Percentiles rank a stretch among this genome's conserved stretches.
These are phyloP conservation scores for Syritta pipiens DNA, from an alignment of 2,888 invertebrate species.

Conservation along the genomic window DNA sequence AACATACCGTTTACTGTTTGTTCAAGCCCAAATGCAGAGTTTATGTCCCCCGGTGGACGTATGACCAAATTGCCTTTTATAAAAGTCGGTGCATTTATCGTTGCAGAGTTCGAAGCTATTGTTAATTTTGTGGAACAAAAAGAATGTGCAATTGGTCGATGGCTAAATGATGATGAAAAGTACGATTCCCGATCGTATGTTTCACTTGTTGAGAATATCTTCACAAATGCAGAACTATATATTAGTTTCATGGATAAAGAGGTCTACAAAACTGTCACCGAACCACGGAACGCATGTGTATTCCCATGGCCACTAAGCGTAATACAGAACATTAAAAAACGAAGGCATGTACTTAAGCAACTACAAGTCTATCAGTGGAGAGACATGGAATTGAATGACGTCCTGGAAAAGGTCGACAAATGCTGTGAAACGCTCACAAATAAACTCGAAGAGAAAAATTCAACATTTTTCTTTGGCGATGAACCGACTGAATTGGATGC, in stretches of 20 bases:
- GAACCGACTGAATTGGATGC: conserved; percentile 97
- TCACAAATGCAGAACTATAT: conserved; percentile 93
- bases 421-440: conserved; percentile 93
- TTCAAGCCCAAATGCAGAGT: conserved; percentile 94
- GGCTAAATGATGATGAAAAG: conserved; percentile 87
- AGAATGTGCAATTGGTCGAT: conserved; percentile 87
- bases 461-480: conserved; percentile 86
- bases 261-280: conserved; percentile 90
- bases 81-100: conserved; percentile 91
- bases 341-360: conserved; percentile 84
- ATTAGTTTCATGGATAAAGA: conserved; percentile 91
- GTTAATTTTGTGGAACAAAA: conserved; percentile 93
- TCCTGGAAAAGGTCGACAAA: conserved; percentile 85
- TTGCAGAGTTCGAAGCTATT: conserved; percentile 95
- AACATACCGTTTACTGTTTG: conserved; percentile 90
- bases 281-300: conserved; percentile 90
- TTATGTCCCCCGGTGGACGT: conserved; percentile 95
- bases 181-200: conserved; percentile 97
- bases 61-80: conserved; percentile 90
- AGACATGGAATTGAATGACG: conserved; percentile 88
- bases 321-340: conserved; percentile 89
- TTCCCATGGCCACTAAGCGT: conserved; percentile 96
- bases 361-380: conserved; percentile 91
- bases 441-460: conserved; percentile 88
- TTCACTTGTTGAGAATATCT: conserved; percentile 91